Evolutionary conservation across 2,797 vertebrate species (phyloP).

Genomic region (Sebastes itinus): DNA sequence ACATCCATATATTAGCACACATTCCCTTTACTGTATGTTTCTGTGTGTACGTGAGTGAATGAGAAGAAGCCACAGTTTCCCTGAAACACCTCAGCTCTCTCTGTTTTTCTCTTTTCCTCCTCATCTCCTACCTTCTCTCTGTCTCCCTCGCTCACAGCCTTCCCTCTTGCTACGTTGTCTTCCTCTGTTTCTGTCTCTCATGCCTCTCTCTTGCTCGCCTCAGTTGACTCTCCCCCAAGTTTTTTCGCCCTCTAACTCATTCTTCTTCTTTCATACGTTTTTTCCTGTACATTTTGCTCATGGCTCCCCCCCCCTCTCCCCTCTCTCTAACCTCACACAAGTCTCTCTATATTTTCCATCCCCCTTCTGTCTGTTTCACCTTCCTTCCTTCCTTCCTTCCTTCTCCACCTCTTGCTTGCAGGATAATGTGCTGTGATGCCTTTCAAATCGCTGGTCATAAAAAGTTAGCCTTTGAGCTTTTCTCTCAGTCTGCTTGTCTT

Average conservation of each 20-base stretch:
- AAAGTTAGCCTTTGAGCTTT: background rate
- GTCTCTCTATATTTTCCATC: background rate
- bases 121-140: constrained; percentile 25
- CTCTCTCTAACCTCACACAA: background rate
- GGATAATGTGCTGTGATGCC: background rate
- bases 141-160: constrained; percentile 24
- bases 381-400: background rate
- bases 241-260: background rate
- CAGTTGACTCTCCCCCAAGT: background rate
- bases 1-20: constrained; percentile 18
- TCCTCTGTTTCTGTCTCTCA: constrained; percentile 33
- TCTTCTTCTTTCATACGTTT: background rate
- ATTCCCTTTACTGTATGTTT: constrained; percentile 21
- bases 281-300: background rate
- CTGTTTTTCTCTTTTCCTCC: background rate
- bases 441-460: constrained; percentile 16
- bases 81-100: constrained; percentile 1
- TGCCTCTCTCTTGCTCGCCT: background rate
- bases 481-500: background rate
- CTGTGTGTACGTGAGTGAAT: background rate
- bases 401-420: background rate
- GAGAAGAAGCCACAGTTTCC: background rate
- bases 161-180: constrained; percentile 10
- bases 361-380: background rate
- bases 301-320: too few species aligned